Evolutionary conservation across 1,140 invertebrate genomes (phyloP).

Genomic region (Zaprionus vittiger): DNA sequence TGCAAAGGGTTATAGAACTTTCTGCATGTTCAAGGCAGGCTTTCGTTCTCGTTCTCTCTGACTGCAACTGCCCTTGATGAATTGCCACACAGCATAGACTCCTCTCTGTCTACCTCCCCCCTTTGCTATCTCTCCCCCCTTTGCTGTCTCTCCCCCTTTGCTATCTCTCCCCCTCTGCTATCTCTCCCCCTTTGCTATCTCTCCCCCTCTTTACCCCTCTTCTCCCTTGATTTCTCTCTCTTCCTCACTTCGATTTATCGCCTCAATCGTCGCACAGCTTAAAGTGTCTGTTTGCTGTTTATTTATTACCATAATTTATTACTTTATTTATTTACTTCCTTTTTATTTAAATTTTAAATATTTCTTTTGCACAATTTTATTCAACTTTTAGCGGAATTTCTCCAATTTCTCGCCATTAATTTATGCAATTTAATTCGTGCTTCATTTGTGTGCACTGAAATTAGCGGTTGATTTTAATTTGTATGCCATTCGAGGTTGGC

Average conservation of each 20-base stretch:
- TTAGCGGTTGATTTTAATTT: constrained; percentile 6
- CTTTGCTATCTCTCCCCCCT: too few relatives aligned
- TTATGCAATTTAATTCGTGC: constrained; percentile 2
- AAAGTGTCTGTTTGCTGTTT: background rate
- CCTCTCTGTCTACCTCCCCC: background rate
- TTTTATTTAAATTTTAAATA: constrained; percentile 1
- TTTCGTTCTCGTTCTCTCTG: background rate
- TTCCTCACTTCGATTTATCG: background rate
- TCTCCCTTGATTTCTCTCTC: background rate
- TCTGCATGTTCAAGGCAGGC: background rate
- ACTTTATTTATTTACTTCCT: background rate
- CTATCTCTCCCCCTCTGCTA: too few relatives aligned
- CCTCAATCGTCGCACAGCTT: background rate
- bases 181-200: too few relatives aligned
- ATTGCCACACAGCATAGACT: background rate
- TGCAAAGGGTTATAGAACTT: too few relatives aligned
- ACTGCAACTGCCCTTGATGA: background rate
- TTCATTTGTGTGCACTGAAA: background rate
- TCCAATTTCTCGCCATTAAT: background rate
- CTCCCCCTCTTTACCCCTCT: background rate
- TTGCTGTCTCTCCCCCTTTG: too few relatives aligned
- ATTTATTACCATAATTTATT: constrained; percentile 6
- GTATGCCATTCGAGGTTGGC: background rate
- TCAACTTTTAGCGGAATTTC: background rate
- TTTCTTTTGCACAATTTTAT: too few relatives aligned